Conservation (phyloP, 2,888 invertebrate genomes). For the Chaetogeoica ovagalla region DNA sequence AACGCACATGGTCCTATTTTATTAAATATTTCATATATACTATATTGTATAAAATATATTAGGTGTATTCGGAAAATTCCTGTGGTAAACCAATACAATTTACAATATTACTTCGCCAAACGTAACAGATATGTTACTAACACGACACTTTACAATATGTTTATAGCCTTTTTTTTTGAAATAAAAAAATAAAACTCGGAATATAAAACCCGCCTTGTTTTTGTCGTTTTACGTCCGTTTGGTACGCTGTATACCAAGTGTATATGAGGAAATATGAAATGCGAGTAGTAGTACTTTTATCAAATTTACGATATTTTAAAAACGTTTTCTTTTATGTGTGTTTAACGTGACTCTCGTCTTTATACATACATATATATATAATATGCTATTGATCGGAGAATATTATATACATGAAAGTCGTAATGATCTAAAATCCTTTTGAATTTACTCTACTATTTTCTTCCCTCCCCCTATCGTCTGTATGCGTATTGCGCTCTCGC, state of each 20-base stretch:
- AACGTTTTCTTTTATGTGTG: constrained; percentile 2
- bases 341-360: constrained; percentile 3
- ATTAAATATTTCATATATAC: constrained; percentile 19
- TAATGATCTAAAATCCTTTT: neutral
- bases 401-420: too few species aligned
- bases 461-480: too few species aligned
- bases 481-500: too few species aligned
- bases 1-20: constrained; percentile 6
- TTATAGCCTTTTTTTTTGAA: constrained; percentile 1
- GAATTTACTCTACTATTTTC: neutral
- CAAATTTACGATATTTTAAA: constrained; percentile 2
- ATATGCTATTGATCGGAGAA: neutral
- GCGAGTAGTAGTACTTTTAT: constrained; percentile 6
- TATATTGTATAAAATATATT: neutral
- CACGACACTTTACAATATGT: neutral
- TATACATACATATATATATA: too few species aligned
- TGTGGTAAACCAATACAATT: constrained; percentile 7
- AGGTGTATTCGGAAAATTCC: neutral
- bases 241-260: neutral
- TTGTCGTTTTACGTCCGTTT: neutral
- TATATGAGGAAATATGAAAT: neutral
- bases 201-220: constrained; percentile 12
- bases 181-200: neutral
- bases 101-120: constrained; percentile 10
- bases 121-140: constrained; percentile 20